Evolutionary conservation across 2,797 vertebrate species (phyloP).

Genomic region (Rousettus madagascariensis): DNA sequence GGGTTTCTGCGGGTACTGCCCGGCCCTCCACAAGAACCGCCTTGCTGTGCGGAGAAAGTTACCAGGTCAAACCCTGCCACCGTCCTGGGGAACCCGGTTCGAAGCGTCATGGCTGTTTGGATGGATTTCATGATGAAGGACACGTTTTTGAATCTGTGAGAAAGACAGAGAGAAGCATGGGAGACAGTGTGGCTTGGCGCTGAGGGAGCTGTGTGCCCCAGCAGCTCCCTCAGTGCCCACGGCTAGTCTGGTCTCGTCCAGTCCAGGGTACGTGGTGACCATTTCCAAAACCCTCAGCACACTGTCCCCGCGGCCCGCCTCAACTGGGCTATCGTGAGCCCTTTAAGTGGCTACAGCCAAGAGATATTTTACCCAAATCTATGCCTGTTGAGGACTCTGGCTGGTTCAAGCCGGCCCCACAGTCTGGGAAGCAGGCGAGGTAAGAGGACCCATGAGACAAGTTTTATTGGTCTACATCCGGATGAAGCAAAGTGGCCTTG

Average conservation of each 20-base stretch:
- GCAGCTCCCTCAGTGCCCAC: too few relatives aligned
- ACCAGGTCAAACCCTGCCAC: conserved; percentile 96
- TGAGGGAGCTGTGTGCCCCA: not conserved
- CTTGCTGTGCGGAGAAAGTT: conserved; percentile 47
- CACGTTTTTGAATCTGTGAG: conserved; percentile 83
- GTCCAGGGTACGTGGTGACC: too few relatives aligned
- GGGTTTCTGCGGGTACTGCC: rapidly evolving
- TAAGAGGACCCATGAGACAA: not conserved
- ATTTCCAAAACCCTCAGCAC: not conserved
- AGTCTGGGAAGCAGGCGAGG: not conserved
- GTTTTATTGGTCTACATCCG: not conserved
- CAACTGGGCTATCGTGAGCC: rapidly evolving
- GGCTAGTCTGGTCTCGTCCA: rapidly evolving
- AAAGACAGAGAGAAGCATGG: conserved; percentile 56
- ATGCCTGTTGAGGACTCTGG: rapidly evolving
- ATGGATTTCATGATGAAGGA: conserved; percentile 83
- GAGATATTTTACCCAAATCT: not conserved
- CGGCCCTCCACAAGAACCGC: not conserved
- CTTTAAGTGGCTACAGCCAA: not conserved
- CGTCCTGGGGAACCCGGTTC: conserved; percentile 86
- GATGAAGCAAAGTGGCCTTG: not conserved
- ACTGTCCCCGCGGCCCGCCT: not conserved
- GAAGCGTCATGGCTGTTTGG: conserved; percentile 86
- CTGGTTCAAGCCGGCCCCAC: too few relatives aligned
- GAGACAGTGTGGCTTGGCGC: not conserved